Base-by-base conservation (phyloP, 2,888 invertebrate species). In the Dorcus hopei region DNA sequence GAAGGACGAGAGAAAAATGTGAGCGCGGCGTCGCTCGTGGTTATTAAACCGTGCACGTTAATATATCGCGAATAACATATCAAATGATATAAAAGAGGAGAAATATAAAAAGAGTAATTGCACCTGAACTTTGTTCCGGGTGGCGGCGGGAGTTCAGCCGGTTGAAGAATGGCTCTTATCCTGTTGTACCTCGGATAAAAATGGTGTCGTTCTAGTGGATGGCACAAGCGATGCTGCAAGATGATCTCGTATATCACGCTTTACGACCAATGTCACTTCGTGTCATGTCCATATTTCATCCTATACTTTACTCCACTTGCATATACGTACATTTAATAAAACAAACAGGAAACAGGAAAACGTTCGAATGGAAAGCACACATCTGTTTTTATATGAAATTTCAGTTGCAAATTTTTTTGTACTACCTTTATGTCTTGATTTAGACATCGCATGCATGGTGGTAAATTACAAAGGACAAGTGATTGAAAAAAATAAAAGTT, bases 181-280 rank as follows among this genome's bases (percentile, higher is more conserved):
- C 52, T 57, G 64, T 48, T 58, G 43, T 53, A 58, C 64, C 65
- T 62, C 43, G 62, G 64, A 67, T 68, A 67, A 68, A 68, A 69
- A 69, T 69, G 63, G 66, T 68, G 66, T 66, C 66, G 63, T 67
- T 65, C 61, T 63, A 57, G 61, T 57, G 56, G 63, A 67, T 63
- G 66, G 64, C 64, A 62, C 59, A 50, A 55, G 67, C 64, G 64
- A 68, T 64, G 66, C 62, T 61, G 62, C 54, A 57, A 61, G 65
- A 67, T 67, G 68, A 68, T 66, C 63, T 59, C 65, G 67, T 68
- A 70, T 65, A 68, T 70, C 68, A 70, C 62, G 65, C 65, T 69
- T 68, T 70, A 70, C 70, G 66, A 68, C 58, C 64, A 55, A 62
- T 61, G 63, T 62, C 63, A 57, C 59, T 56, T 57, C 53, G 56